phyloP scores from a whole-genome alignment of 2,888 invertebrate genomes.

The Idaea aversata region DNA sequence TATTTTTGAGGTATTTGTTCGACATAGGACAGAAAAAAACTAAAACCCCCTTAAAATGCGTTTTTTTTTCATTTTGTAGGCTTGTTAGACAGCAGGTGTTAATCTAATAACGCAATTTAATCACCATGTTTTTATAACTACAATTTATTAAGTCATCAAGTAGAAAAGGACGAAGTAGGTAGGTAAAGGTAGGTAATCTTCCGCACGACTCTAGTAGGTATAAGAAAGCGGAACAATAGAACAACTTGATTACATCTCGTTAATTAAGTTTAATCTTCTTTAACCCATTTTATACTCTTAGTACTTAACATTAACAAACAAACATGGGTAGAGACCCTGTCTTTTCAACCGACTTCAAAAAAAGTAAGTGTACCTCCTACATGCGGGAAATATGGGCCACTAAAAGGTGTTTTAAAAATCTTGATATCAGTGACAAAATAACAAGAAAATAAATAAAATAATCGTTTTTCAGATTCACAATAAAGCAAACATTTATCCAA shows the following conservation, averaged over 20 bases:
- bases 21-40: background rate
- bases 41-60: background rate
- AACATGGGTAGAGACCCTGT: too few species aligned
- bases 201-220: constrained; percentile 20
- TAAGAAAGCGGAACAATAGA: constrained; percentile 60
- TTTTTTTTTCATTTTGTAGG: background rate
- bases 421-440: too few species aligned
- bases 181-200: constrained; percentile 22
- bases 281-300: background rate
- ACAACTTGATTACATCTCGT: constrained; percentile 45
- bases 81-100: constrained; percentile 17
- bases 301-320: constrained; percentile 10
- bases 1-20: too few species aligned
- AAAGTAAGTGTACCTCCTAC: too few species aligned
- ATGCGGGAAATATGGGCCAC: too few species aligned
- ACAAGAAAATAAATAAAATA: too few species aligned
- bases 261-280: constrained; percentile 43
- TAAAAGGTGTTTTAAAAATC: too few species aligned
- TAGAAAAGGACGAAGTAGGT: constrained; percentile 15
- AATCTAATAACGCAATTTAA: constrained; percentile 25
- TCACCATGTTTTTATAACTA: constrained; percentile 21
- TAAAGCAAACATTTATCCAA: too few species aligned
- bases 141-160: constrained; percentile 26
- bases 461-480: too few species aligned
- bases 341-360: too few species aligned